phyloP scores from a whole-genome alignment of 2,113 vertebrate genomes.

The Crotalus viridis region DNA sequence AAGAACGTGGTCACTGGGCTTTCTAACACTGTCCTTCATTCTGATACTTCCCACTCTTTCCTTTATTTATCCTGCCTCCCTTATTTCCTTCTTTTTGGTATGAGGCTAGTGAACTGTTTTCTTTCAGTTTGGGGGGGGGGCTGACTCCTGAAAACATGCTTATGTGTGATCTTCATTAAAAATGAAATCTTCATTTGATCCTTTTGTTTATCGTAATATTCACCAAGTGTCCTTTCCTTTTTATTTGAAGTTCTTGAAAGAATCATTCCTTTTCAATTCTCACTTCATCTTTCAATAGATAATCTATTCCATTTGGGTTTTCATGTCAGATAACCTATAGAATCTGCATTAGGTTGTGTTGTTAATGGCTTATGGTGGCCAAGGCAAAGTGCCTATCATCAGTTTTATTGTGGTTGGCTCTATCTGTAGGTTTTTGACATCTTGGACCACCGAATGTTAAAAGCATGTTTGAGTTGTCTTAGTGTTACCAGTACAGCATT shows the following conservation, averaged over 20 bases:
- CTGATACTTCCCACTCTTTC: not conserved
- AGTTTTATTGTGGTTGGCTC: not conserved
- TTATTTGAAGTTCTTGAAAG: not conserved
- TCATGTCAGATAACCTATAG: not conserved
- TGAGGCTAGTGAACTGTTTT: not conserved
- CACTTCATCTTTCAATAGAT: not conserved
- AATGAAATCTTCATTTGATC: not conserved
- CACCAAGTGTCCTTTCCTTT: not conserved
- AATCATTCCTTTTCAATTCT: not conserved
- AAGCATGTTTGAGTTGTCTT: not conserved
- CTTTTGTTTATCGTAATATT: not conserved
- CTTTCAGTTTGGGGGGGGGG: not conserved
- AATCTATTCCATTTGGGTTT: not conserved
- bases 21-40: not conserved
- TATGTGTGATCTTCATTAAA: not conserved
- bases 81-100: not conserved
- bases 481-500: not conserved
- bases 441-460: not conserved
- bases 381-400: not conserved
- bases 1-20: not conserved
- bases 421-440: not conserved
- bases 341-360: not conserved
- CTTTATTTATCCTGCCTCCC: not conserved
- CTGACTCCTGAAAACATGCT: not conserved
- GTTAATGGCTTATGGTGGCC: not conserved